phyloP scores from a whole-genome alignment of 2,797 vertebrate genomes.

The Enteromius argenteus region DNA sequence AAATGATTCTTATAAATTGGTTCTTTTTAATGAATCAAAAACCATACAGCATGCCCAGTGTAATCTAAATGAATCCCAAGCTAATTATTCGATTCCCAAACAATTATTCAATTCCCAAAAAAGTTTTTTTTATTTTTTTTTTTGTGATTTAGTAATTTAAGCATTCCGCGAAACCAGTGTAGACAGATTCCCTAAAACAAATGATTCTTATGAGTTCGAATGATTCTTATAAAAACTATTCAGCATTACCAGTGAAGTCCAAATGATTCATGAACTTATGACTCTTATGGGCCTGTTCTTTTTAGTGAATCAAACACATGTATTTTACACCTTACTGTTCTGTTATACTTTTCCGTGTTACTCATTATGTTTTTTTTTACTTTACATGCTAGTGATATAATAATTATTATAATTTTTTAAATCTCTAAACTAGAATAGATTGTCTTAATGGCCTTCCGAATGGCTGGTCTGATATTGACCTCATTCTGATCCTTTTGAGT shows the following conservation, averaged over 20 bases:
- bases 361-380: not conserved
- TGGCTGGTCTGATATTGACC: conserved; percentile 15
- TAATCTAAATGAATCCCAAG: not conserved
- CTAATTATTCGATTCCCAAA: not conserved
- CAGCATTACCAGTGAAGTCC: not conserved
- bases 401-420: not conserved
- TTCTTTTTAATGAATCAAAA: not conserved
- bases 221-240: not conserved
- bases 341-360: not conserved
- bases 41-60: not conserved
- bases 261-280: not conserved
- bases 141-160: not conserved
- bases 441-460: not conserved
- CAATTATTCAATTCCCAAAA: too few relatives aligned
- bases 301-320: not conserved
- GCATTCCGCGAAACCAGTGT: not conserved
- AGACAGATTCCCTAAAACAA: not conserved
- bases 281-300: not conserved
- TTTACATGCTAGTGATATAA: not conserved
- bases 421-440: not conserved
- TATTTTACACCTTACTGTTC: not conserved
- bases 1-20: not conserved
- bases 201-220: not conserved
- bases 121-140: not conserved
- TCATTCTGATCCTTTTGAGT: conserved; percentile 22